Evolutionary conservation across 1,140 invertebrate species (phyloP), one percentile per base, ranked within the genome.

Genomic region (Lerema accius): DNA sequence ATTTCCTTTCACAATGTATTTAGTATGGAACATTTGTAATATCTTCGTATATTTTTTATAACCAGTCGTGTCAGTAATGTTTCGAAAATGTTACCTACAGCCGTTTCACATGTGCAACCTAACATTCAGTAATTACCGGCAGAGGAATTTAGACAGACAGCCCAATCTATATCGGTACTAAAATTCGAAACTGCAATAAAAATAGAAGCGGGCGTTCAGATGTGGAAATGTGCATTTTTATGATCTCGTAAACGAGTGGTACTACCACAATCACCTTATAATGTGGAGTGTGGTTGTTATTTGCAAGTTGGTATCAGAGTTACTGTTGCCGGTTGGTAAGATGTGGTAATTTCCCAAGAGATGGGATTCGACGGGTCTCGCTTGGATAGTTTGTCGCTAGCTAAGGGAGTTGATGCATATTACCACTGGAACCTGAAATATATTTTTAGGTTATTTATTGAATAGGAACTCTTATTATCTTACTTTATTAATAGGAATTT

Each of bases 201-300:
- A 19, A 42, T 42, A 43, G 51, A 9, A 16, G 43, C 42, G 51
- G 51, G 42, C 28, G 39, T 56, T 43, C 40, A 56, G 23, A 45
- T 42, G 45, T 56, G 39, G 46, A 69, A 63, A 58, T 51, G 55
- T 50, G 16, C 23, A 17, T 51, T 56, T 35, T 48, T 43, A 10
- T 32, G 42, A 19, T 10, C 53, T 60, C 43, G 56, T 63, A 63
- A 67, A 70, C 61, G 15, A 40, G 15, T 50, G 40, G 32, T 61
- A 61, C 63, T 45, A 68, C 71, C 66, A 71, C 74, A 76, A 76
- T 76, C 67, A 63, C 45, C 64, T 69, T 73, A 70, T 76, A 71
- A 71, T 65, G 43, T 26, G 37, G 43, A 15, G 50, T 65, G 42
- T 66, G 56, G 61, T 48, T 37, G 37, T 48, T 43, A 67, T 53